These are phyloP conservation scores for Anas georgica DNA, from an alignment of 2,797 vertebrate genomes.

Conservation along the genomic window DNA sequence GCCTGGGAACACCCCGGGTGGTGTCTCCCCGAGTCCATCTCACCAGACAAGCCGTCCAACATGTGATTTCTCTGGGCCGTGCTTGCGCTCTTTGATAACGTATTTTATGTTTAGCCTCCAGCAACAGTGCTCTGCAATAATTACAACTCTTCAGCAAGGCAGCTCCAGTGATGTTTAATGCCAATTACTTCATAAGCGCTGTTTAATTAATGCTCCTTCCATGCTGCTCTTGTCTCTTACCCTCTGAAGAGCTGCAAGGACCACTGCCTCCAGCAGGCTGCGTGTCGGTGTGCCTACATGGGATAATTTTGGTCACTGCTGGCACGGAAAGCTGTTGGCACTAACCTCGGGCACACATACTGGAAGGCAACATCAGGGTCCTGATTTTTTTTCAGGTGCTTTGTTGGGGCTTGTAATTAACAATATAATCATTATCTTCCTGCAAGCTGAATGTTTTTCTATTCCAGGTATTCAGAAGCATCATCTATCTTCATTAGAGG, in stretches of 20 bases:
- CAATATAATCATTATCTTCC: not conserved
- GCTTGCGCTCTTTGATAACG: not conserved
- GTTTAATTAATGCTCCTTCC: constrained; percentile 23
- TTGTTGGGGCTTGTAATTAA: not conserved
- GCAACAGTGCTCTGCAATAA: not conserved
- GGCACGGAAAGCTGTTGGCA: not conserved
- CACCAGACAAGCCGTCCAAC: not conserved
- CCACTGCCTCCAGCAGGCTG: not conserved
- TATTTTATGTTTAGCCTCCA: not conserved
- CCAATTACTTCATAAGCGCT: not conserved
- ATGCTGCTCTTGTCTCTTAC: not conserved
- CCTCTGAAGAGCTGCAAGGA: not conserved
- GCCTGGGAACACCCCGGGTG: rapidly evolving
- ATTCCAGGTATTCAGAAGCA: not conserved
- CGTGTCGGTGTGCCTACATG: not conserved
- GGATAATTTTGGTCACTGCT: not conserved
- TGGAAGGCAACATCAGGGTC: not conserved
- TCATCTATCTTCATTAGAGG: constrained; percentile 25
- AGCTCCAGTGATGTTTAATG: not conserved
- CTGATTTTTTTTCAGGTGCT: not conserved
- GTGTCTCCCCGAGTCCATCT: not conserved
- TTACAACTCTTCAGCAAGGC: not conserved
- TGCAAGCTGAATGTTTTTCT: not conserved
- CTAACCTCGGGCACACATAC: rapidly evolving
- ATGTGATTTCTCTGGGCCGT: not conserved